A percentile compares a stretch with the other conserved stretches of the same genome.
These are phyloP conservation scores for Drosophila pullipes DNA, from an alignment of 2,888 invertebrate genomes.

Conservation along the genomic window DNA sequence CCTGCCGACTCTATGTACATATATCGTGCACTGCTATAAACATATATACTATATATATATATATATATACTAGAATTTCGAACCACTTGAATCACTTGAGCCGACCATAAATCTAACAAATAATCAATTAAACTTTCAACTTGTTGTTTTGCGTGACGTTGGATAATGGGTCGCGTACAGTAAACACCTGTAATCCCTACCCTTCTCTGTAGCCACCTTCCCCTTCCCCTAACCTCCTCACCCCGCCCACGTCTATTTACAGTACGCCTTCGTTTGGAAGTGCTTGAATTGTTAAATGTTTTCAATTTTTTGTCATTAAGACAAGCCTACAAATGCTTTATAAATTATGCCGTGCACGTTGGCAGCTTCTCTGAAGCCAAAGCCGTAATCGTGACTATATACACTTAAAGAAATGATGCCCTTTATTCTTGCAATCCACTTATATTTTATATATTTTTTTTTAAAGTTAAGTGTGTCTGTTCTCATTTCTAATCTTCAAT, in stretches of 20 bases:
- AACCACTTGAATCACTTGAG: conserved; percentile 22
- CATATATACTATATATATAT: neutral
- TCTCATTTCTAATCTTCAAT: neutral
- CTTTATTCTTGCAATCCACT: neutral
- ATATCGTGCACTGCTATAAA: neutral
- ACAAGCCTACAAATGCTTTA: conserved; percentile 77
- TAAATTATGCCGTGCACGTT: conserved; percentile 76
- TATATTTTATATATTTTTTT: neutral
- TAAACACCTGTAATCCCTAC: conserved; percentile 33
- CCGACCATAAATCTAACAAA: conserved; percentile 43
- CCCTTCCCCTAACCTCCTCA: neutral
- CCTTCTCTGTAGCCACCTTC: neutral
- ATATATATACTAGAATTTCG: conserved; percentile 8
- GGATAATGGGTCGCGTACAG: conserved; percentile 46
- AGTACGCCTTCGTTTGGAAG: conserved; percentile 43
- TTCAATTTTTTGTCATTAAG: conserved; percentile 76
- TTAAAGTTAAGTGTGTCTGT: neutral
- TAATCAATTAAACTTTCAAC: conserved; percentile 70
- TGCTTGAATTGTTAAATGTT: conserved; percentile 75
- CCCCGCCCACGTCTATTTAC: neutral
- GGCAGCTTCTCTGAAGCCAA: conserved; percentile 20
- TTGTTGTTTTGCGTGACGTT: conserved; percentile 34
- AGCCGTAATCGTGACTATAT: conserved; percentile 12
- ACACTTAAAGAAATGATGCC: conserved; percentile 1
- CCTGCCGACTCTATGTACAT: neutral